phyloP scores from a whole-genome alignment of 2,797 vertebrate species.

The Cichlasoma orientale region DNA sequence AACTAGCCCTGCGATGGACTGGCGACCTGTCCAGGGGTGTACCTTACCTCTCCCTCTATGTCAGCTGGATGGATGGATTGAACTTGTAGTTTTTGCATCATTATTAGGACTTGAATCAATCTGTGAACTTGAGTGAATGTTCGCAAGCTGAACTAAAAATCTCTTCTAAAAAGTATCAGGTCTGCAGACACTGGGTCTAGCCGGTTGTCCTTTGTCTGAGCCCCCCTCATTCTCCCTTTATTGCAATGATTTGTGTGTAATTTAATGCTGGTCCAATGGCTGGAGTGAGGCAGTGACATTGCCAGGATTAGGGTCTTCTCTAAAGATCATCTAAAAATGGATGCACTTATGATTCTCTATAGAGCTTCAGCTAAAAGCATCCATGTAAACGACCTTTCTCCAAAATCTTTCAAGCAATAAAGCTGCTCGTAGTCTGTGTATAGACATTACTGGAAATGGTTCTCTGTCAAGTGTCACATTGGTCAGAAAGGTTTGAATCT shows the following conservation, averaged over 20 bases:
- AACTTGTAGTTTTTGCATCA: background rate
- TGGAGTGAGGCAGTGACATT: constrained; percentile 16
- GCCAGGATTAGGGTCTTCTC: constrained; percentile 39
- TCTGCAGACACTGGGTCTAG: constrained; percentile 15
- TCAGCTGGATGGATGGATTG: background rate
- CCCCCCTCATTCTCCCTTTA: constrained; percentile 7
- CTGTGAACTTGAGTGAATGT: background rate
- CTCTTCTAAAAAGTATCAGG: constrained; percentile 1
- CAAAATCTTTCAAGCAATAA: constrained; percentile 23
- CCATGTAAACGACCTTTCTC: constrained; percentile 19
- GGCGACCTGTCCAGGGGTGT: too few relatives aligned
- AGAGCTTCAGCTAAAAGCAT: constrained; percentile 23
- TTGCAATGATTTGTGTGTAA: constrained; percentile 53
- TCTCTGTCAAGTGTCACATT: background rate
- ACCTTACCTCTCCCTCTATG: too few relatives aligned
- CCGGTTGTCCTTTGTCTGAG: constrained; percentile 18
- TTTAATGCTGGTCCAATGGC: constrained; percentile 33
- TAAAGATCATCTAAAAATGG: constrained; percentile 51
- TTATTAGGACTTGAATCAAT: background rate
- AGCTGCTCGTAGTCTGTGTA: background rate
- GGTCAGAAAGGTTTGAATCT: background rate
- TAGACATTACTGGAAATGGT: background rate
- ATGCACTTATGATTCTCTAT: constrained; percentile 26
- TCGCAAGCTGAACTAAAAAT: background rate
- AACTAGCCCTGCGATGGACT: too few relatives aligned